phyloP scores from a whole-genome alignment of 2,797 vertebrate species.

The Tokudaia tokunoshimensis region DNA sequence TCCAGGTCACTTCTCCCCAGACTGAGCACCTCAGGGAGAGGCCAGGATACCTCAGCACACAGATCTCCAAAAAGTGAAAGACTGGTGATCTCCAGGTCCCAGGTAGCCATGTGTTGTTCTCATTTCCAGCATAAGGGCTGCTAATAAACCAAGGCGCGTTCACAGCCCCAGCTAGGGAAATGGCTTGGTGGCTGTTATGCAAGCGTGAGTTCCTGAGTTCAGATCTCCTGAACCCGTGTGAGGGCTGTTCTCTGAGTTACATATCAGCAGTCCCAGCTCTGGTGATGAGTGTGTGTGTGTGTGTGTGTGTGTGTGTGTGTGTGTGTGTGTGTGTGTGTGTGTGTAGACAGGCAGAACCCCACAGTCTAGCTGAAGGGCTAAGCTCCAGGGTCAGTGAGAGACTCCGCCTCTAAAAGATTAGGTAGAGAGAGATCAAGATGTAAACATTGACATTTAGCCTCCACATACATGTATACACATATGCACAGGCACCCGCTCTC shows the following conservation, averaged over 20 bases:
- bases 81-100: not conserved
- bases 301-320: no score
- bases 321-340: no score
- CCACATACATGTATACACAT: not conserved
- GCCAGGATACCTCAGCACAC: not conserved
- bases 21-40: not conserved
- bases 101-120: not conserved
- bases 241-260: not conserved
- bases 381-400: not conserved
- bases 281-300: no score
- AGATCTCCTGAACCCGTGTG: not conserved
- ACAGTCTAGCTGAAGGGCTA: no score
- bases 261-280: not conserved
- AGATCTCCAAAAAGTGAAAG: not conserved
- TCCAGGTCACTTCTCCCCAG: not conserved
- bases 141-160: not conserved
- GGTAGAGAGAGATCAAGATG: not conserved
- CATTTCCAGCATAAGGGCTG: not conserved
- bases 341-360: not conserved
- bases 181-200: not conserved
- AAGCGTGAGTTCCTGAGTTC: not conserved
- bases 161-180: not conserved
- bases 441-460: not conserved
- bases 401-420: not conserved
- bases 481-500: not conserved